Conservation (phyloP, 2,888 invertebrate genomes). For the Vandiemenella viatica region DNA sequence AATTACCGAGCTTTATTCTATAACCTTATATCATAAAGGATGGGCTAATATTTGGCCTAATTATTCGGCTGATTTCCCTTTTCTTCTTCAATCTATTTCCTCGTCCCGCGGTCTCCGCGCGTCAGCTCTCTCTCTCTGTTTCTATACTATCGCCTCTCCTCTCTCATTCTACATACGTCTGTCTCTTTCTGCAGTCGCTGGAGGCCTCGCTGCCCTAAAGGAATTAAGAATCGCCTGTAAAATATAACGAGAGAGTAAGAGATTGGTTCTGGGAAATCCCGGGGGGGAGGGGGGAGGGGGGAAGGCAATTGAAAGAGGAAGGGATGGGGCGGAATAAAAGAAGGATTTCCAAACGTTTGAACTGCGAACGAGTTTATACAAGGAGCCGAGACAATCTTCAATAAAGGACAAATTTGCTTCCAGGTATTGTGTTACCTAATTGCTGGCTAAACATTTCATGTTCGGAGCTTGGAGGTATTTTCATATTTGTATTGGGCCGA, state of each 20-base stretch:
- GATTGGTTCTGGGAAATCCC: background rate
- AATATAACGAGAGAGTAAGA: no score
- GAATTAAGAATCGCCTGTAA: background rate
- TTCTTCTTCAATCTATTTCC: background rate
- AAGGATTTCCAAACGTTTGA: background rate
- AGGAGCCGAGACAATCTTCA: background rate
- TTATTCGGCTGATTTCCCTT: conserved; percentile 18
- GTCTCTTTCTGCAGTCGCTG: no score
- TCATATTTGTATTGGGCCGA: no score
- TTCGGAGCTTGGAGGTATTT: no score
- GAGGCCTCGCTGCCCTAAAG: background rate
- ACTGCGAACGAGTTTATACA: background rate
- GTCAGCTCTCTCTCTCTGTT: background rate
- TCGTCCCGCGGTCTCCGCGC: background rate
- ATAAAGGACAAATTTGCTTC: background rate
- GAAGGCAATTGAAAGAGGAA: background rate
- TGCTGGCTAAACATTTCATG: background rate
- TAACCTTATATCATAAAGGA: conserved; percentile 16
- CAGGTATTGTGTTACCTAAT: background rate
- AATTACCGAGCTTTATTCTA: conserved; percentile 16
- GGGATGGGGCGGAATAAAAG: background rate
- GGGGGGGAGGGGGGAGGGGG: background rate
- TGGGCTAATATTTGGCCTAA: conserved; percentile 19
- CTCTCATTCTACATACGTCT: background rate
- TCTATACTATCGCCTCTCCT: background rate